Evolutionary conservation across 2,113 vertebrate genomes (phyloP).

Genomic region (Lates calcarifer): DNA sequence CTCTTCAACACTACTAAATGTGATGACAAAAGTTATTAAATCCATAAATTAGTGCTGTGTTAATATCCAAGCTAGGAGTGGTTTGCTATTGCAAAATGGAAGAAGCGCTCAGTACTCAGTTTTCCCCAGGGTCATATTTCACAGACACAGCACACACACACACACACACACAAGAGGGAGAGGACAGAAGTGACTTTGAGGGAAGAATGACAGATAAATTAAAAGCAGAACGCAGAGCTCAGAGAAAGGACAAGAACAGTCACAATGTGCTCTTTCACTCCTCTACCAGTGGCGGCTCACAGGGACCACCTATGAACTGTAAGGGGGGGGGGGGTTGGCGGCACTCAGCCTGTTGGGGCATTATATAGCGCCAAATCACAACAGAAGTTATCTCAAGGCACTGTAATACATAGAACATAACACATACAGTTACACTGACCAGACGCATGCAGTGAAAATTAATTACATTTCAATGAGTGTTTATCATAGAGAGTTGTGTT

Average conservation of each 20-base stretch:
- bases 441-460: not conserved
- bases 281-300: not conserved
- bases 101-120: not conserved
- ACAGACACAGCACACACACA: not conserved
- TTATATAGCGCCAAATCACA: too few relatives aligned
- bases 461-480: not conserved
- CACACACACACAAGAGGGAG: not conserved
- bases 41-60: slow-evolving; percentile 39
- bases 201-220: slow-evolving; percentile 28
- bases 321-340: not conserved
- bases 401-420: too few relatives aligned
- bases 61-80: slow-evolving; percentile 22
- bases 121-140: slow-evolving; percentile 17
- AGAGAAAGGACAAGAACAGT: slow-evolving; percentile 3
- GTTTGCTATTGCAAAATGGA: slow-evolving; percentile 18
- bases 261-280: slow-evolving; percentile 41
- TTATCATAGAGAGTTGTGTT: not conserved
- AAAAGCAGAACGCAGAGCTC: slow-evolving; percentile 8
- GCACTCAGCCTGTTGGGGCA: not conserved
- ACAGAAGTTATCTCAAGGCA: too few relatives aligned
- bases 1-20: not conserved
- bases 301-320: slow-evolving; percentile 26
- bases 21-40: slow-evolving; percentile 35
- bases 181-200: slow-evolving; percentile 17
- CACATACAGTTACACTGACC: slow-evolving; percentile 26